A percentile compares a stretch with the other conserved stretches of the same genome.
Evolutionary conservation across 2,113 vertebrate genomes (phyloP).

Genomic region (Tragelaphus strepsiceros): DNA sequence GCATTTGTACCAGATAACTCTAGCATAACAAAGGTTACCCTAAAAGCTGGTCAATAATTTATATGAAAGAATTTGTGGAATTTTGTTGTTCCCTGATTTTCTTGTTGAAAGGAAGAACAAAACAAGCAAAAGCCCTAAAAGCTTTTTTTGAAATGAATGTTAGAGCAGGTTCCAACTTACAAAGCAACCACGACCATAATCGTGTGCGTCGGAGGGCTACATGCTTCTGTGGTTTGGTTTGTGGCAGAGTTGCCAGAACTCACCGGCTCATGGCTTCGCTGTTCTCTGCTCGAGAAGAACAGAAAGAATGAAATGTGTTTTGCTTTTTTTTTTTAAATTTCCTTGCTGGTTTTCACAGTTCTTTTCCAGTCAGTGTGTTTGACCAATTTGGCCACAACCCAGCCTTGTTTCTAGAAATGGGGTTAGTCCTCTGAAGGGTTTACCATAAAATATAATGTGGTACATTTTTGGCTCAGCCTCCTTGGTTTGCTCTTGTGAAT

Average conservation of each 20-base stretch:
- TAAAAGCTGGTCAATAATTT: conserved; percentile 62
- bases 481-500: neutral
- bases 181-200: conserved; percentile 17
- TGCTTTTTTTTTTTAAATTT: neutral
- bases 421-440: neutral
- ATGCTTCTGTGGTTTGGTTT: conserved; percentile 22
- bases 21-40: conserved; percentile 35
- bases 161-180: conserved; percentile 29
- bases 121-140: conserved; percentile 31
- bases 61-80: conserved; percentile 56
- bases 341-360: conserved; percentile 56
- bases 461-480: neutral
- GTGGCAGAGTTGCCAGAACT: conserved; percentile 25
- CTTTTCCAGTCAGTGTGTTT: conserved; percentile 54
- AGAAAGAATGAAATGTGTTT: conserved; percentile 36
- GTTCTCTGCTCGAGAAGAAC: conserved; percentile 25
- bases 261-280: conserved; percentile 18
- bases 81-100: conserved; percentile 50
- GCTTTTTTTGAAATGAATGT: conserved; percentile 40
- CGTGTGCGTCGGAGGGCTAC: neutral
- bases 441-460: neutral
- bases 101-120: conserved; percentile 46
- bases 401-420: conserved; percentile 50
- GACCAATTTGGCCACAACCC: conserved; percentile 24
- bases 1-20: conserved; percentile 25